Evolutionary conservation across 2,888 invertebrate species (phyloP).

Genomic region (Leptodirus hochenwartii): DNA sequence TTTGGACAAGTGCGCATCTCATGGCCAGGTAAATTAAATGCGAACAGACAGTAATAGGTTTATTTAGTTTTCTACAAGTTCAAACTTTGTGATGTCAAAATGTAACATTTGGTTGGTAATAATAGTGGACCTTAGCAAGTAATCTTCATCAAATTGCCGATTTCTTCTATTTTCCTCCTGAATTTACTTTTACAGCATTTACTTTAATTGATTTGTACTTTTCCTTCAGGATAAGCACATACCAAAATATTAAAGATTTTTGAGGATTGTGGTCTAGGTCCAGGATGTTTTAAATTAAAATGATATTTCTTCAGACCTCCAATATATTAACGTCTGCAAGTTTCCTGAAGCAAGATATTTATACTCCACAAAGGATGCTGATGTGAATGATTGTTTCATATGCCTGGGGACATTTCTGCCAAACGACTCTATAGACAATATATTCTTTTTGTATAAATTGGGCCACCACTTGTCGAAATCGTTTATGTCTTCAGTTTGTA

Average conservation of each 20-base stretch:
- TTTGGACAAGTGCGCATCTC: too few species aligned
- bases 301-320: constrained; percentile 4
- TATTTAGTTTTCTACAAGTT: too few species aligned
- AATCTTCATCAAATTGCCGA: constrained; percentile 4
- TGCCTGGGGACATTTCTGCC: constrained; percentile 4
- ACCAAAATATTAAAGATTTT: too few species aligned
- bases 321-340: constrained; percentile 2
- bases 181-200: constrained; percentile 6
- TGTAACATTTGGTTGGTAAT: too few species aligned
- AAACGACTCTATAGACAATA: constrained; percentile 2
- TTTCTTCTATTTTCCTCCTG: constrained; percentile 3
- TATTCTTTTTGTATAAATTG: constrained; percentile 2
- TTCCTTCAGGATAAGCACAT: constrained; percentile 5
- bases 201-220: too few species aligned
- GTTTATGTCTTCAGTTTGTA: too few species aligned
- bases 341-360: constrained; percentile 6
- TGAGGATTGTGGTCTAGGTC: constrained; percentile 2
- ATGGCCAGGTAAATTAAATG: too few species aligned
- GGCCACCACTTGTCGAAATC: constrained; percentile 5
- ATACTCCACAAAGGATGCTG: constrained; percentile 5
- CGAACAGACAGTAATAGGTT: too few species aligned
- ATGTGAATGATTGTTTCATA: too few species aligned
- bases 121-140: too few species aligned
- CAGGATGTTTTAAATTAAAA: constrained; percentile 5
- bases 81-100: too few species aligned